phyloP scores from a whole-genome alignment of 2,888 invertebrate genomes.

The Tinea semifulvella region DNA sequence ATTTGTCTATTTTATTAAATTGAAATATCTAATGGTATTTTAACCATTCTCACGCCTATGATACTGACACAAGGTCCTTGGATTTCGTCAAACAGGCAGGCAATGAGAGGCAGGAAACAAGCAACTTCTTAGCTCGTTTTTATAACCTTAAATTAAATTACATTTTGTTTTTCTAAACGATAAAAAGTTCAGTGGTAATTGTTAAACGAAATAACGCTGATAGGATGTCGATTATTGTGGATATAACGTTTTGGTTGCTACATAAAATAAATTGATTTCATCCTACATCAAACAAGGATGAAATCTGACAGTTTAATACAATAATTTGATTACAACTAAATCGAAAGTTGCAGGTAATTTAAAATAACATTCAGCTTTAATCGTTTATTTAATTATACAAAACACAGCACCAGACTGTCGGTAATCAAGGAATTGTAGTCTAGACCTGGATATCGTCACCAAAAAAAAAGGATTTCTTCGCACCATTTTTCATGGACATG shows the following conservation, averaged over 20 bases:
- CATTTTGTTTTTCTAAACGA: neutral
- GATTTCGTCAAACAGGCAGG: conserved; percentile 2
- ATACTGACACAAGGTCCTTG: conserved; percentile 10
- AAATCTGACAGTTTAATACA: too few species aligned
- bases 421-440: too few species aligned
- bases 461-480: too few species aligned
- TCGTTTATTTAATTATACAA: too few species aligned
- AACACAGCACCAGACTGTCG: too few species aligned
- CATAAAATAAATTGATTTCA: conserved; percentile 19
- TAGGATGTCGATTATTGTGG: too few species aligned
- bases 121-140: neutral
- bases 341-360: too few species aligned
- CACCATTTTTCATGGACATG: too few species aligned
- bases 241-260: neutral
- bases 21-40: conserved; percentile 10
- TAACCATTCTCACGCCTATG: conserved; percentile 10
- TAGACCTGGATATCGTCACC: too few species aligned
- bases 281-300: too few species aligned
- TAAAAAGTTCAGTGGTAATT: neutral
- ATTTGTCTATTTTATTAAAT: conserved; percentile 29
- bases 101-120: neutral
- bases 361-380: too few species aligned
- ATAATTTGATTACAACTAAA: too few species aligned
- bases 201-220: neutral
- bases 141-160: neutral